Evolutionary conservation across 2,113 vertebrate genomes (phyloP), one percentile per base, ranked within the genome.

Genomic region (Petrocephalus microphthalmus): DNA sequence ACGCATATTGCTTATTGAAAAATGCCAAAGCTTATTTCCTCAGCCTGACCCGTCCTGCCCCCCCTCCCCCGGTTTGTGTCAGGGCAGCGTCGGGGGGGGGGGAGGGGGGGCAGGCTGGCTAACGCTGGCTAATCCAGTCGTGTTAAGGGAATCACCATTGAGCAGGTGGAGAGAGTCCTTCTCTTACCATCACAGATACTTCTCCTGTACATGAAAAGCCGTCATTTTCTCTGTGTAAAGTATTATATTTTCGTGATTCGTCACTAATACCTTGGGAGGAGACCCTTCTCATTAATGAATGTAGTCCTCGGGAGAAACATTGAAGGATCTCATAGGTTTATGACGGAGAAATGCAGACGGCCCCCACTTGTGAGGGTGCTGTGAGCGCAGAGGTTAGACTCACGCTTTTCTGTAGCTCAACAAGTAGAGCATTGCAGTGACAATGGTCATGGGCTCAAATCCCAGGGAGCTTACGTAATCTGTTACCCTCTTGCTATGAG

Each of bases 41-140:
- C 49, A 82, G 49, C 81, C 60, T 88, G 51, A 19, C 7, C 42
- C 3, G 42, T 42, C 42, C 42, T 42, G 42, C 42, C 42, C 25
- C 42, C 56, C 47, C 78, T 42, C 57, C 22, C 64, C 0, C 13
- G 47, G 53, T 86, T 33, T 81, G 11, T 81, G 54, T 49, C 29
- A 84, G 84, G 47, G 15, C 83, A 52, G 17, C 92, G 89, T 89
- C n/a, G 42, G 42, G 42, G 81, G 51, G 89, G 88, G 64, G 83
- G 78, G 56, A 71, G 71, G 91, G 88, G 67, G 88, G 89, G 87
- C 54, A 85, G 83, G 89, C 89, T 89, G 88, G 82, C 91, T 91
- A 93, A 91, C 89, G 87, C 78, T 19, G 51, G 87, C 89, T 91
- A 91, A 93, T 90, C 64, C 85, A n/a, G 85, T 15, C 57, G 0